Conservation (phyloP, 1,140 invertebrate genomes). For the Oreohelix idahoensis region DNA sequence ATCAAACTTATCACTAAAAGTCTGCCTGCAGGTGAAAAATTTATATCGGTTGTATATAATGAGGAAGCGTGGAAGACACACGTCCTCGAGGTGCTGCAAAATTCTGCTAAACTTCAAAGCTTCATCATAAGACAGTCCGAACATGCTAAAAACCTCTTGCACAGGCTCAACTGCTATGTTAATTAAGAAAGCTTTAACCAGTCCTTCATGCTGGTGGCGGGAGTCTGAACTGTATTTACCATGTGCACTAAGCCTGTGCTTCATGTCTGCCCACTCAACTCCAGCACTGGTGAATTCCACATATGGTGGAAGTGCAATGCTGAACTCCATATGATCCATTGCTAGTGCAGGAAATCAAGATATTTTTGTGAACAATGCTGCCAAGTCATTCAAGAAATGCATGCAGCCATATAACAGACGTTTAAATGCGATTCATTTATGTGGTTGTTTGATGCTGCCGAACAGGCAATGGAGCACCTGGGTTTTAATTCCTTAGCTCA, state of each 20-base stretch:
- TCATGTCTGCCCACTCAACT: slow-evolving; percentile 17
- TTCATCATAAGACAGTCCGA: slow-evolving; percentile 22
- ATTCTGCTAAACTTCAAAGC: slow-evolving; percentile 5
- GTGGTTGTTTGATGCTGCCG: no score
- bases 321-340: slow-evolving; percentile 32
- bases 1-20: neutral
- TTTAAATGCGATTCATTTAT: no score
- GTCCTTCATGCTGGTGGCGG: neutral
- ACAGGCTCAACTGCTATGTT: slow-evolving; percentile 26
- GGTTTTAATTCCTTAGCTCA: no score
- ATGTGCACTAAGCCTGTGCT: neutral
- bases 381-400: neutral
- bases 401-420: no score
- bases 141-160: slow-evolving; percentile 16
- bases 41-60: slow-evolving; percentile 35
- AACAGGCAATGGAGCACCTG: no score
- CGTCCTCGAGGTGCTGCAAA: slow-evolving; percentile 21
- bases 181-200: slow-evolving; percentile 16
- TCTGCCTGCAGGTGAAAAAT: slow-evolving; percentile 29
- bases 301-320: slow-evolving; percentile 12
- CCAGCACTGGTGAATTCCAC: slow-evolving; percentile 9
- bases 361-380: neutral
- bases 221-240: neutral
- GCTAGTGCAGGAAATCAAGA: neutral
- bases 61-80: slow-evolving; percentile 25